Evolutionary conservation across 2,888 invertebrate genomes (phyloP).

Genomic region (Agrotis segetum): DNA sequence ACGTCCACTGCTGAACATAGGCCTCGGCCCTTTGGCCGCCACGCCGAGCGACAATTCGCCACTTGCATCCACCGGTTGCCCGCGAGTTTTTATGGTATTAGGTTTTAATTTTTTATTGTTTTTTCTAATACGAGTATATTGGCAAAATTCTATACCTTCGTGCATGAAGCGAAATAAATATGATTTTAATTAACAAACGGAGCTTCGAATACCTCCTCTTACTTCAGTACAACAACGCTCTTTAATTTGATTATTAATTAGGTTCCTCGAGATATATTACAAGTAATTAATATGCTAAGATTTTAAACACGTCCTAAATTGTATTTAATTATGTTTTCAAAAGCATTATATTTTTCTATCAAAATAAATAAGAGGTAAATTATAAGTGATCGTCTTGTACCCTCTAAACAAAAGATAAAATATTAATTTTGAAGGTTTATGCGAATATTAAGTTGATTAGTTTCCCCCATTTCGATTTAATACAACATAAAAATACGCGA

Average conservation of each 20-base stretch:
- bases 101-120: neutral
- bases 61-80: no score
- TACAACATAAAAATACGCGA: slow-evolving; percentile 62
- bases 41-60: no score
- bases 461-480: slow-evolving; percentile 65
- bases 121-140: neutral
- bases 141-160: neutral
- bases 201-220: slow-evolving; percentile 1
- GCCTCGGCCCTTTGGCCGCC: no score
- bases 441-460: slow-evolving; percentile 66
- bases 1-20: no score
- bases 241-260: slow-evolving; percentile 26
- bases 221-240: slow-evolving; percentile 1
- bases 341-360: slow-evolving; percentile 46
- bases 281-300: slow-evolving; percentile 43
- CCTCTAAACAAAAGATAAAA: slow-evolving; percentile 58
- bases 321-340: slow-evolving; percentile 52
- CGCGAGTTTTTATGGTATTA: no score
- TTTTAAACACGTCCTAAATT: slow-evolving; percentile 44
- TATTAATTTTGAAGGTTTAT: slow-evolving; percentile 64
- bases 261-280: slow-evolving; percentile 1
- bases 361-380: slow-evolving; percentile 55
- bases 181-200: slow-evolving; percentile 10
- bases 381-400: slow-evolving; percentile 45
- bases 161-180: neutral